Percentiles rank a stretch among this genome's conserved stretches.
Conservation (phyloP, 2,797 vertebrate species). For the Melanotaenia boesemani region DNA sequence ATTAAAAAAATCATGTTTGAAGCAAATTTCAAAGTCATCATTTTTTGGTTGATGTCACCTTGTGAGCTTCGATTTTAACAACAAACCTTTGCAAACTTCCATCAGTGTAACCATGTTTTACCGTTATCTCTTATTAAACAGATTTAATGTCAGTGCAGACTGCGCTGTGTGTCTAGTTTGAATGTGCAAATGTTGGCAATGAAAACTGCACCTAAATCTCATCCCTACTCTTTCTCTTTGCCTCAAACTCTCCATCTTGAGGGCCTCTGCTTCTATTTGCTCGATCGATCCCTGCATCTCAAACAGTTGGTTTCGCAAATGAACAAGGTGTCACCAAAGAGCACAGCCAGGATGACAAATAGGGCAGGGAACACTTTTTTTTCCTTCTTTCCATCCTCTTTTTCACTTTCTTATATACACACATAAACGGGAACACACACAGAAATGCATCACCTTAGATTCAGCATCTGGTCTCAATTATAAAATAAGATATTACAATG, state of each 20-base stretch:
- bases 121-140: background rate
- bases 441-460: background rate
- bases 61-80: too few relatives aligned
- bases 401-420: background rate
- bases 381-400: background rate
- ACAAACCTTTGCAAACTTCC: background rate
- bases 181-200: slow-evolving; percentile 16
- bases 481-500: background rate
- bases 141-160: background rate
- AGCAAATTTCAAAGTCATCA: background rate
- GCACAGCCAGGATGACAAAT: slow-evolving; percentile 67
- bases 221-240: background rate
- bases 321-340: slow-evolving; percentile 79
- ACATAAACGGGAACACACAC: slow-evolving; percentile 13
- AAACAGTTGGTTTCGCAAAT: slow-evolving; percentile 75
- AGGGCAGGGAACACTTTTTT: slow-evolving; percentile 42
- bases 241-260: slow-evolving; percentile 28
- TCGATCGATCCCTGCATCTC: slow-evolving; percentile 78
- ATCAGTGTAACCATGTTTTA: background rate
- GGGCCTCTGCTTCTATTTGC: slow-evolving; percentile 64
- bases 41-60: background rate
- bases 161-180: slow-evolving; percentile 3
- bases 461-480: background rate
- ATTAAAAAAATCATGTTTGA: background rate
- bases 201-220: slow-evolving; percentile 10